Percentiles rank a stretch among this genome's conserved stretches.
Evolutionary conservation across 2,113 vertebrate genomes (phyloP).

Genomic region (Picathartes gymnocephalus): DNA sequence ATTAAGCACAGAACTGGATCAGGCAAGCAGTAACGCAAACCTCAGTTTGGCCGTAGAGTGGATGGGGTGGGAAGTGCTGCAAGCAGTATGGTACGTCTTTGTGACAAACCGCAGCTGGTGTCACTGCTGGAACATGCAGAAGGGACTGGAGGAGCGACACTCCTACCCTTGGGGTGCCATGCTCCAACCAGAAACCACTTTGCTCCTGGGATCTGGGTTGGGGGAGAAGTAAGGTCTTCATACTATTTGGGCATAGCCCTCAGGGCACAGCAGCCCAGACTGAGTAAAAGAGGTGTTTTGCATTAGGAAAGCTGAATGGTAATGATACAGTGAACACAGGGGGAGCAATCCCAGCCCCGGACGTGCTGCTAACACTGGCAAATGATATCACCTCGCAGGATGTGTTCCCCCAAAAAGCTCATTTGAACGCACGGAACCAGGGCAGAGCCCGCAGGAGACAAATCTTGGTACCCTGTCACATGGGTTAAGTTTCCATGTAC

Average conservation of each 20-base stretch:
- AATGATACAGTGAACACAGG: not conserved
- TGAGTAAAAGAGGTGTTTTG: not conserved
- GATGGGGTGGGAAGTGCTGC: not conserved
- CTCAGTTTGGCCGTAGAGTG: not conserved
- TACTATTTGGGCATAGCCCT: not conserved
- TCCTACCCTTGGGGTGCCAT: not conserved
- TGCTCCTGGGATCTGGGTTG: not conserved
- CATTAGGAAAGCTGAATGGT: not conserved
- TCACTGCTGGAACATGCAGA: not conserved
- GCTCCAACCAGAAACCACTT: not conserved
- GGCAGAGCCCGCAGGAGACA: rapidly evolving
- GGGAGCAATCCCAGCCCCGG: not conserved
- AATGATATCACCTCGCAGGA: not conserved
- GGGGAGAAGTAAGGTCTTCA: not conserved
- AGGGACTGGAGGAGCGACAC: not conserved
- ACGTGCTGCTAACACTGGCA: not conserved
- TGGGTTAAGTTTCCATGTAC: not conserved
- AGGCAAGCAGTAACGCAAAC: not conserved
- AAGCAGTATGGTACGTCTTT: not conserved
- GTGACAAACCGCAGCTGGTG: not conserved
- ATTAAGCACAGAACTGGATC: not conserved
- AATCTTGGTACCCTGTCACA: not conserved
- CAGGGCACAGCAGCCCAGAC: not conserved
- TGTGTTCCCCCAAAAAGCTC: not conserved
- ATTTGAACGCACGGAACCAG: not conserved